Evolutionary conservation across 2,888 invertebrate species (phyloP).

Genomic region (Macaria notata): DNA sequence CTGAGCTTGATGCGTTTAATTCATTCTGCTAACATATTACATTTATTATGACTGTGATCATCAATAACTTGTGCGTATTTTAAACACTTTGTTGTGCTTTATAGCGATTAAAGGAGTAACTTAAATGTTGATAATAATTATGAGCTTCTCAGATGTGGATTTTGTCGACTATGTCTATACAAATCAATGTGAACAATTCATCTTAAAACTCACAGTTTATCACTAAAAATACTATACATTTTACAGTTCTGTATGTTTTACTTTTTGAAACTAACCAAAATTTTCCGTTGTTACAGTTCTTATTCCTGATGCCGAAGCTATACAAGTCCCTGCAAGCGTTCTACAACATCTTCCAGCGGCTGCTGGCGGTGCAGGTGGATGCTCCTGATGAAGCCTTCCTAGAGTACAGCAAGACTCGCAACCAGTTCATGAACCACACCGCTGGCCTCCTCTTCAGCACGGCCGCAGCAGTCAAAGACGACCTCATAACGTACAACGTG

Average conservation of each 20-base stretch:
- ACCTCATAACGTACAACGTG: constrained; percentile 63
- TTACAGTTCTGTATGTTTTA: no score
- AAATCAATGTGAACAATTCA: no score
- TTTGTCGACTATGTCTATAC: no score
- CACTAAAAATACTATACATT: no score
- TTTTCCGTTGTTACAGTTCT: constrained; percentile 78
- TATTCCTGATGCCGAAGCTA: constrained; percentile 80
- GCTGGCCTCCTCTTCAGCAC: constrained; percentile 79
- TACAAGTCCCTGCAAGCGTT: constrained; percentile 73
- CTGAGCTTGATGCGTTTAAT: constrained; percentile 51
- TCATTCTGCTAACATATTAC: constrained; percentile 30
- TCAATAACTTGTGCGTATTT: neutral
- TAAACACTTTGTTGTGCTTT: no score
- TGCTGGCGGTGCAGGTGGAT: constrained; percentile 59
- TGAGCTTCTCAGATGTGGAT: no score
- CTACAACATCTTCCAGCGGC: constrained; percentile 62
- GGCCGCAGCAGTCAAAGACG: constrained; percentile 76
- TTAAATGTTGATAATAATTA: no score
- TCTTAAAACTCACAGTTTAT: no score
- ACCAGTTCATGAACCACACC: constrained; percentile 65
- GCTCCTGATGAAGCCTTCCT: constrained; percentile 69
- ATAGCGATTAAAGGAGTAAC: no score
- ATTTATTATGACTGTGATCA: constrained; percentile 9
- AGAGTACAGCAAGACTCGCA: constrained; percentile 63
- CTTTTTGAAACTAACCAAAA: constrained; percentile 28